Evolutionary conservation across 2,888 invertebrate genomes (phyloP).

Genomic region (Chaetogeoica ovagalla): DNA sequence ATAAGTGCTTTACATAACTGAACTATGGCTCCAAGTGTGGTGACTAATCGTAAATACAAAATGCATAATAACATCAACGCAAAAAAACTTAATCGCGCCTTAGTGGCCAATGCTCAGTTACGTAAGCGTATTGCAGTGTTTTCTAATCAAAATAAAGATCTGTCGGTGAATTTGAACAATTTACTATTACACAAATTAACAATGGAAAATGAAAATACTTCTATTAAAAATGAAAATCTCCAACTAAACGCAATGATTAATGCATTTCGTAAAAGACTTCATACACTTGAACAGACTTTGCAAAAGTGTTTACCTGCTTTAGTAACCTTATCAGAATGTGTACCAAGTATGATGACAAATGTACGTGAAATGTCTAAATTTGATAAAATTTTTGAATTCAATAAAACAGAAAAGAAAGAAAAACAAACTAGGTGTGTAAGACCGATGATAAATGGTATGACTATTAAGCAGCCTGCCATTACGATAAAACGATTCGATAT

Average conservation of each 20-base stretch:
- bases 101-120: neutral
- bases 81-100: slow-evolving; percentile 19
- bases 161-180: slow-evolving; percentile 19
- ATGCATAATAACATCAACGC: neutral
- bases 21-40: slow-evolving; percentile 10
- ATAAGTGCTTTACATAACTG: neutral
- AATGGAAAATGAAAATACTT: slow-evolving; percentile 19
- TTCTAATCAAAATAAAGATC: slow-evolving; percentile 22
- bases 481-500: neutral
- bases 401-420: neutral
- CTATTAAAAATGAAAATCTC: slow-evolving; percentile 26
- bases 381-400: neutral
- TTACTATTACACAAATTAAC: slow-evolving; percentile 5
- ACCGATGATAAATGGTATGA: slow-evolving; percentile 15
- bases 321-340: slow-evolving; percentile 32
- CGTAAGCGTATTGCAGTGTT: neutral
- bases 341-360: slow-evolving; percentile 17
- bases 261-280: neutral
- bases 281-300: slow-evolving; percentile 18
- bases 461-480: neutral
- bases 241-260: neutral
- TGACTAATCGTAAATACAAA: neutral
- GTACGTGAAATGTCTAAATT: slow-evolving; percentile 16
- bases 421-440: slow-evolving; percentile 9
- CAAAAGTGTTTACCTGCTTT: slow-evolving; percentile 30